phyloP scores from a whole-genome alignment of 2,797 vertebrate species.

The Rhinophrynus dorsalis region DNA sequence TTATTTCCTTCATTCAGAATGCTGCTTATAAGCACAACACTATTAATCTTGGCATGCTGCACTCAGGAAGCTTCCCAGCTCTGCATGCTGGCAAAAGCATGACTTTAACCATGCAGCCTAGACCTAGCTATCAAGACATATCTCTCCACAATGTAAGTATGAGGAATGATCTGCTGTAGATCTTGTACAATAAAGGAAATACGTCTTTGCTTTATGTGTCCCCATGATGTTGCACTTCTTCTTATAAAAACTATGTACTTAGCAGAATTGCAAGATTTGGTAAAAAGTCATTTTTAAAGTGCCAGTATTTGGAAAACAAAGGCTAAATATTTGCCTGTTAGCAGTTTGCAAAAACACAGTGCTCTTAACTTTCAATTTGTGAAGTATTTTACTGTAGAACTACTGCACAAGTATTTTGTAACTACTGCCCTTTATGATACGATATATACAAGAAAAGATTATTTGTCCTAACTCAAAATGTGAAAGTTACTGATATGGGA shows the following conservation, averaged over 20 bases:
- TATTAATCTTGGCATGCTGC: conserved; percentile 99
- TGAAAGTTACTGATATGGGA: too few species aligned
- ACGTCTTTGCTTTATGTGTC: conserved; percentile 6
- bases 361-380: too few species aligned
- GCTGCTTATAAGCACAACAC: conserved; percentile 99
- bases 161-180: conserved; percentile 60
- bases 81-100: conserved; percentile 96
- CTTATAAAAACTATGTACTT: neutral
- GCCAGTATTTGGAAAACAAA: conserved; percentile 1
- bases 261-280: neutral
- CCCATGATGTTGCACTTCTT: neutral
- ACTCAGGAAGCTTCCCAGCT: conserved; percentile 96
- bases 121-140: conserved; percentile 99
- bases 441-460: too few species aligned
- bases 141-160: conserved; percentile 99
- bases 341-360: too few species aligned
- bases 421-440: too few species aligned
- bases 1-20: conserved; percentile 99
- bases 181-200: neutral
- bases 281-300: neutral
- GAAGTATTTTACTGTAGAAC: too few species aligned
- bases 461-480: too few species aligned
- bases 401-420: too few species aligned
- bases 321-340: neutral
- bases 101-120: conserved; percentile 99